A percentile compares a stretch with the other conserved stretches of the same genome.
These are phyloP conservation scores for Lepidocolaptes lacrymiger DNA, from an alignment of 2,797 vertebrate genomes.

Conservation along the genomic window DNA sequence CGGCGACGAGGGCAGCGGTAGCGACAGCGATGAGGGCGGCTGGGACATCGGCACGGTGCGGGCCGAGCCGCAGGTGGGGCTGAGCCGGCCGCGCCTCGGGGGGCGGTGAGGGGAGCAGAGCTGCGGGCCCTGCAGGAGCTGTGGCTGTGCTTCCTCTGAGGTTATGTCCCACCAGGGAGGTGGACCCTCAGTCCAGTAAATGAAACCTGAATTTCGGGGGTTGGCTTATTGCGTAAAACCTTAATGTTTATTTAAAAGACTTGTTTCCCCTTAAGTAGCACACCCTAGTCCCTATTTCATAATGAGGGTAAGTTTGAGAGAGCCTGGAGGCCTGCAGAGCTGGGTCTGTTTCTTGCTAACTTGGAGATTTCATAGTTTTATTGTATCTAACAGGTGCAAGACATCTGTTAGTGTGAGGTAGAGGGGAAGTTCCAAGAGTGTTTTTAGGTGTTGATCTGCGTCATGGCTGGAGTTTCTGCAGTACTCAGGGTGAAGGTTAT, in stretches of 20 bases:
- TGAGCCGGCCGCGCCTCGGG: too few relatives aligned
- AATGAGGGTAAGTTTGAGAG: neutral
- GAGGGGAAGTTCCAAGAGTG: neutral
- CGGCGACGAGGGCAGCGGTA: neutral
- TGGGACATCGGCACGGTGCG: neutral
- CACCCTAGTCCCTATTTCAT: accelerated
- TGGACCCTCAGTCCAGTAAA: accelerated
- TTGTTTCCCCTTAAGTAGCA: neutral
- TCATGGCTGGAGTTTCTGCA: neutral
- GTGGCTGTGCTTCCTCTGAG: accelerated
- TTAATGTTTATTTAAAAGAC: neutral
- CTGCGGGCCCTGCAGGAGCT: accelerated
- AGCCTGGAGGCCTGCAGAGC: accelerated
- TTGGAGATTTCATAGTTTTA: neutral
- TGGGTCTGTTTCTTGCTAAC: neutral
- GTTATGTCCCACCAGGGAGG: accelerated
- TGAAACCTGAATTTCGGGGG: accelerated
- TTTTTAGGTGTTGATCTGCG: neutral
- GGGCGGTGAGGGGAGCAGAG: neutral
- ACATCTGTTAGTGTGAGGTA: too few relatives aligned
- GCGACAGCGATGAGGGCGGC: neutral
- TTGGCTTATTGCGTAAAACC: accelerated
- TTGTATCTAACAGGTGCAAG: neutral
- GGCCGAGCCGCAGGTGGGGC: neutral
- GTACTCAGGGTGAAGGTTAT: neutral